Percentiles rank a stretch among this genome's conserved stretches.
These are phyloP conservation scores for Solen grandis DNA, from an alignment of 1,140 invertebrate genomes.

Conservation along the genomic window DNA sequence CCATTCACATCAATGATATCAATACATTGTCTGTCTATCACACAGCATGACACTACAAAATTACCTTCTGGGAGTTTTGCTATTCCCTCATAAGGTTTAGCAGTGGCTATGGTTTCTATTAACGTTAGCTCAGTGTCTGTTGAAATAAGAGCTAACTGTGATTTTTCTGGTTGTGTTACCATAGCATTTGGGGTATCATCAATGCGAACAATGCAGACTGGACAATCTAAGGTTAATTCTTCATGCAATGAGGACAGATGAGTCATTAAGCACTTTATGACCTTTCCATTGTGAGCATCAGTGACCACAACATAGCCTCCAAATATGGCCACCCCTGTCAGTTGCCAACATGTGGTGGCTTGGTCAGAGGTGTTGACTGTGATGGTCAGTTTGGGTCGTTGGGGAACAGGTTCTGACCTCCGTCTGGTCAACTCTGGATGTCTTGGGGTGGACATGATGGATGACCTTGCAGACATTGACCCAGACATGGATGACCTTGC, in stretches of 20 bases:
- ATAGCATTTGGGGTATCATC: constrained; percentile 19
- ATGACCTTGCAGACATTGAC: not conserved
- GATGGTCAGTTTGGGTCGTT: constrained; percentile 18
- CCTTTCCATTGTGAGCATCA: constrained; percentile 45
- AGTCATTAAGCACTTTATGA: constrained; percentile 22
- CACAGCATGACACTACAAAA: constrained; percentile 48
- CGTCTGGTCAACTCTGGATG: not conserved
- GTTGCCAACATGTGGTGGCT: constrained; percentile 35
- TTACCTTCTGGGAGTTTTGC: constrained; percentile 7
- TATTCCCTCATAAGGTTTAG: constrained; percentile 50
- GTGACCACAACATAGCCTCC: constrained; percentile 33
- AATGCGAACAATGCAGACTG: constrained; percentile 28
- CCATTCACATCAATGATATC: constrained; percentile 39
- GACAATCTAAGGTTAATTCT: constrained; percentile 33
- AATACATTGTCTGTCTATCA: constrained; percentile 34
- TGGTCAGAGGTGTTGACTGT: constrained; percentile 18
- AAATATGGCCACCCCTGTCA: constrained; percentile 41
- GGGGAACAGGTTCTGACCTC: not conserved
- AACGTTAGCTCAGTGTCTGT: constrained; percentile 9
- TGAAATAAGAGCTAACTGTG: constrained; percentile 17
- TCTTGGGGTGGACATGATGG: not conserved
- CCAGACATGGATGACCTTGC: constrained; percentile 19
- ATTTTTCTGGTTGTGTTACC: constrained; percentile 44
- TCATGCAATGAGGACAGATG: not conserved
- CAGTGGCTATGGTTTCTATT: constrained; percentile 23